Evolutionary conservation across 2,113 vertebrate genomes (phyloP).

Genomic region (Gambusia holbrooki): DNA sequence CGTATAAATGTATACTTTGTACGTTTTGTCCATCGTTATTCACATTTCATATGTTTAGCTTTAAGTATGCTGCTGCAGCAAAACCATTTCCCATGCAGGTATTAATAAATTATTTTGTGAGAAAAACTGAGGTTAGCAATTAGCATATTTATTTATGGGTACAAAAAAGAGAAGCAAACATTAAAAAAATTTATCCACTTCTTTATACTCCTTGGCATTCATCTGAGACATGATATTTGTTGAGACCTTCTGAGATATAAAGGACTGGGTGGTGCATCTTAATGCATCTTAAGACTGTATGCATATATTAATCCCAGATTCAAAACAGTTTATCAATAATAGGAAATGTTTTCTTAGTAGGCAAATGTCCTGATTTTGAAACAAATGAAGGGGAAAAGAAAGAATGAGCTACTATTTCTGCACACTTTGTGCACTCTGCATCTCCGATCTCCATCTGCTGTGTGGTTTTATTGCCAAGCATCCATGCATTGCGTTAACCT

Average conservation of each 20-base stretch:
- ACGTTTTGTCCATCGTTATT: neutral
- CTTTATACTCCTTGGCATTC: neutral
- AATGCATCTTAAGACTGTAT: neutral
- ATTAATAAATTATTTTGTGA: neutral
- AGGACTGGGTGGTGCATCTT: neutral
- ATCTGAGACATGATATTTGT: neutral
- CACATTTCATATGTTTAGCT: neutral
- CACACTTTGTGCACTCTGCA: neutral
- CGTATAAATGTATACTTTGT: too few species aligned
- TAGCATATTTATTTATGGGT: neutral
- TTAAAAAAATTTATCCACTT: neutral
- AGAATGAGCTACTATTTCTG: neutral
- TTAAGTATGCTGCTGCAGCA: neutral
- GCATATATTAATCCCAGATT: neutral
- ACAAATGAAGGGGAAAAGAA: neutral
- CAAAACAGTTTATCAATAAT: neutral
- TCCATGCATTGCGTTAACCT: too few species aligned
- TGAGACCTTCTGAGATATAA: neutral
- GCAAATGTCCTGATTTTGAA: neutral
- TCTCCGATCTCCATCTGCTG: neutral
- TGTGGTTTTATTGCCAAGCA: neutral
- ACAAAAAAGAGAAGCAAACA: neutral
- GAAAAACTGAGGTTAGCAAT: neutral
- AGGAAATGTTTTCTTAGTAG: constrained; percentile 2
- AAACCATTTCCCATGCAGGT: neutral